These are phyloP conservation scores for Psix sp. DNA, from an alignment of 1,140 invertebrate species.

Conservation along the genomic window DNA sequence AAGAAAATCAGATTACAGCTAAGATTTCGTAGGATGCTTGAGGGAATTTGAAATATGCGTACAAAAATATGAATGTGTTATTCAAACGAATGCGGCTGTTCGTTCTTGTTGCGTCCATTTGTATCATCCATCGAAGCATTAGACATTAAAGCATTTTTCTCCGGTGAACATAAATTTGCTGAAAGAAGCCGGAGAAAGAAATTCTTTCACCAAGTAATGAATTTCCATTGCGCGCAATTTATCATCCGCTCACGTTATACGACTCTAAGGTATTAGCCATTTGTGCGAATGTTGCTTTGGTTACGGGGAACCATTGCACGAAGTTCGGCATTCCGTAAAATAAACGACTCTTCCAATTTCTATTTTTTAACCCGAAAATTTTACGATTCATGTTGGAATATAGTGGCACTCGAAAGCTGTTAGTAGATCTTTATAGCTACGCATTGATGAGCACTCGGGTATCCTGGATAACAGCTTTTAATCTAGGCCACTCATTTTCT, in stretches of 20 bases:
- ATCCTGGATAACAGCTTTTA: constrained; percentile 9
- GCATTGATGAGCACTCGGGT: constrained; percentile 31
- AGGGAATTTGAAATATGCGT: too few relatives aligned
- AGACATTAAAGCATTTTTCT: constrained; percentile 57
- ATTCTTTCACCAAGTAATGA: constrained; percentile 59
- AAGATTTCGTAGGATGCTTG: not conserved
- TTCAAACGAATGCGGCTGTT: constrained; percentile 24
- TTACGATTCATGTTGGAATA: constrained; percentile 43
- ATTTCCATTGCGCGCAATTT: constrained; percentile 61
- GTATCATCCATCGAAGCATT: constrained; percentile 48
- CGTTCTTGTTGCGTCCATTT: constrained; percentile 30
- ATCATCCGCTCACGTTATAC: constrained; percentile 60
- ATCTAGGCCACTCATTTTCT: constrained; percentile 25
- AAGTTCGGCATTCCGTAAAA: constrained; percentile 54
- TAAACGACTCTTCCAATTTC: constrained; percentile 18
- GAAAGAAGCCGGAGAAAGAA: constrained; percentile 55
- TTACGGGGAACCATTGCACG: constrained; percentile 57
- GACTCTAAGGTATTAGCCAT: constrained; percentile 56
- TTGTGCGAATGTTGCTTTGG: constrained; percentile 54
- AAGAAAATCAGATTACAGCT: too few relatives aligned
- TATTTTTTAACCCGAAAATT: constrained; percentile 45
- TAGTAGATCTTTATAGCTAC: constrained; percentile 31
- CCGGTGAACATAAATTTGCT: constrained; percentile 57
- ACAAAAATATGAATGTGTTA: constrained; percentile 15
- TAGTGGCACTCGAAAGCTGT: constrained; percentile 26